These are phyloP conservation scores for Apogon talboti DNA, from an alignment of 2,797 vertebrate genomes.

Conservation along the genomic window DNA sequence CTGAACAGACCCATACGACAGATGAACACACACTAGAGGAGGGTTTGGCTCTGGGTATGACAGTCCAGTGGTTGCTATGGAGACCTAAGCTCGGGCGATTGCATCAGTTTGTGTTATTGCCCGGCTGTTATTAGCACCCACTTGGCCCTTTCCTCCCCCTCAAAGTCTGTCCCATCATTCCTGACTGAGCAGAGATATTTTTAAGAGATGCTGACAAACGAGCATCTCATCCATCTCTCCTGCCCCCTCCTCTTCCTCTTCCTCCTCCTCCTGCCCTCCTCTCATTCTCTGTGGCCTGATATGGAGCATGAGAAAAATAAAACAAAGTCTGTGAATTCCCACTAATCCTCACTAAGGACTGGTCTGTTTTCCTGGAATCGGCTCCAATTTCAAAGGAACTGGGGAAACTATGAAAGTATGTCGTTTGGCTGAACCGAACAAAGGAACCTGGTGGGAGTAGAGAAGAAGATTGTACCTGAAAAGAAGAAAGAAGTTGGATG, in stretches of 20 bases:
- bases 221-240: constrained; percentile 30
- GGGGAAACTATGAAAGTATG: constrained; percentile 38
- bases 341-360: constrained; percentile 50
- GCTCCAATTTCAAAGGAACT: constrained; percentile 40
- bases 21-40: constrained; percentile 44
- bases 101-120: constrained; percentile 62
- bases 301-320: constrained; percentile 67
- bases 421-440: constrained; percentile 42
- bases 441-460: constrained; percentile 23
- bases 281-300: constrained; percentile 64
- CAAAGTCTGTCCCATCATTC: constrained; percentile 49
- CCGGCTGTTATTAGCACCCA: constrained; percentile 62
- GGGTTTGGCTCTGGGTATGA: constrained; percentile 45
- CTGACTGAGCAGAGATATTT: constrained; percentile 54
- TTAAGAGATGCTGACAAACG: constrained; percentile 57
- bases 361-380: constrained; percentile 55
- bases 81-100: constrained; percentile 56
- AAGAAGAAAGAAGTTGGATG: constrained; percentile 40
- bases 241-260: background rate
- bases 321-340: constrained; percentile 70
- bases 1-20: constrained; percentile 56
- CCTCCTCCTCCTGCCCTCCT: constrained; percentile 28
- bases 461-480: constrained; percentile 43
- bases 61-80: constrained; percentile 64
- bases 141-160: constrained; percentile 43